phyloP scores from a whole-genome alignment of 2,888 invertebrate species.

The Drosophila limbata region DNA sequence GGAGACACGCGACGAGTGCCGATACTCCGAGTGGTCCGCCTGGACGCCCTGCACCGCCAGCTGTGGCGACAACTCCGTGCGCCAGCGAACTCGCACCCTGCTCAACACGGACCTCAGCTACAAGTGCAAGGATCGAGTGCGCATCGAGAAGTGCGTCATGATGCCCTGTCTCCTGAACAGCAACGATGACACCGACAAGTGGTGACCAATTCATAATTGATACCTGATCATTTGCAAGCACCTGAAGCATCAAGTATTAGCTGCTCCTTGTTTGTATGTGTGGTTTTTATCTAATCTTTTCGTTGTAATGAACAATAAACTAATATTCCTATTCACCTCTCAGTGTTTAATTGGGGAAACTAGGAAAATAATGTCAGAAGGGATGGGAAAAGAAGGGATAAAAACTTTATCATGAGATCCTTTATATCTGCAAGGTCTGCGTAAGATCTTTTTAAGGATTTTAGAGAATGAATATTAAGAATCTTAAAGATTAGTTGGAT shows the following conservation, averaged over 20 bases:
- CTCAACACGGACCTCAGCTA: slow-evolving; percentile 82
- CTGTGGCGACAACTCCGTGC: slow-evolving; percentile 87
- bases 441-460: no score
- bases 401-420: background rate
- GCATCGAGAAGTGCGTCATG: slow-evolving; percentile 83
- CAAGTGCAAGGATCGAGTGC: slow-evolving; percentile 84
- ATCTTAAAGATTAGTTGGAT: no score
- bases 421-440: no score
- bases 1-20: slow-evolving; percentile 86
- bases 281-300: slow-evolving; percentile 27
- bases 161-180: slow-evolving; percentile 82
- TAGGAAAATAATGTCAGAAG: background rate
- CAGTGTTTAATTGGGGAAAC: background rate
- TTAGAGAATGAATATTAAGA: no score
- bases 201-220: slow-evolving; percentile 40
- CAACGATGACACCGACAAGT: slow-evolving; percentile 77
- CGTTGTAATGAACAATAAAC: slow-evolving; percentile 22
- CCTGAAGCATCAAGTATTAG: slow-evolving; percentile 41
- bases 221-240: background rate
- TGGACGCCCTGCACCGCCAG: slow-evolving; percentile 89
- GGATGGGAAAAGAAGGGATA: no score
- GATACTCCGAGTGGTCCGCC: slow-evolving; percentile 89
- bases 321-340: background rate
- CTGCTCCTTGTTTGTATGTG: slow-evolving; percentile 23
- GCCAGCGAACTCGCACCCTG: slow-evolving; percentile 86